Percentiles rank a stretch among this genome's conserved stretches.
These are phyloP conservation scores for Acleris holmiana DNA, from an alignment of 2,888 invertebrate genomes.

Conservation along the genomic window DNA sequence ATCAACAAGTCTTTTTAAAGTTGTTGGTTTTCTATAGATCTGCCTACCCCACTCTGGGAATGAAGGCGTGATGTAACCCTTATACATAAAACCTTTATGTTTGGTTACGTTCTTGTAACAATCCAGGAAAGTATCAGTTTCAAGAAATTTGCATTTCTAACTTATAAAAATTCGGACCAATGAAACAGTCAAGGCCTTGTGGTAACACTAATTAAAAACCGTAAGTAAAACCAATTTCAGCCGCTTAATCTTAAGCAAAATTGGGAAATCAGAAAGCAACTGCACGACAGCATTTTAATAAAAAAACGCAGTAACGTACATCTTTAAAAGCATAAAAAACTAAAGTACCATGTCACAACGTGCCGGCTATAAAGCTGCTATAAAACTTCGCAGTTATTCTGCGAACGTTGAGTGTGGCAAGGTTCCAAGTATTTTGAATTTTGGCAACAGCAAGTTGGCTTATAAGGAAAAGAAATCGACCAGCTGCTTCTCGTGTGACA, in stretches of 20 bases:
- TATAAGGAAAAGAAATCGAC: slow-evolving; percentile 35
- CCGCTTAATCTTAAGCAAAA: too few relatives aligned
- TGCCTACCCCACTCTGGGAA: too few relatives aligned
- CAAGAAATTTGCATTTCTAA: too few relatives aligned
- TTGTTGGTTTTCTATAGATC: too few relatives aligned
- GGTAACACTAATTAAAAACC: too few relatives aligned
- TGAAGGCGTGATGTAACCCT: too few relatives aligned
- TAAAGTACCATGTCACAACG: slow-evolving; percentile 7
- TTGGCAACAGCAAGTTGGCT: slow-evolving; percentile 26
- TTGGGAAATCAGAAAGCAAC: not conserved
- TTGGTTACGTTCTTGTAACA: too few relatives aligned
- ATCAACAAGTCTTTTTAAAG: too few relatives aligned
- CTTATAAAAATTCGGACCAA: too few relatives aligned
- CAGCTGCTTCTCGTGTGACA: slow-evolving; percentile 21
- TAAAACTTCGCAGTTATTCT: not conserved
- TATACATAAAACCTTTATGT: too few relatives aligned
- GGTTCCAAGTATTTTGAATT: slow-evolving; percentile 25
- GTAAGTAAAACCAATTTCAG: not conserved
- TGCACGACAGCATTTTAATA: slow-evolving; percentile 15
- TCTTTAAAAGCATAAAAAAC: slow-evolving; percentile 26
- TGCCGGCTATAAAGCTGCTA: not conserved
- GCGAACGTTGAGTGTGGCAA: slow-evolving; percentile 4
- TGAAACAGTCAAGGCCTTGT: too few relatives aligned
- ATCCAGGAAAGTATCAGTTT: too few relatives aligned
- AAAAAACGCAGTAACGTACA: slow-evolving; percentile 23